Conservation (phyloP, 2,797 vertebrate species). For the Eleutherodactylus coqui region DNA sequence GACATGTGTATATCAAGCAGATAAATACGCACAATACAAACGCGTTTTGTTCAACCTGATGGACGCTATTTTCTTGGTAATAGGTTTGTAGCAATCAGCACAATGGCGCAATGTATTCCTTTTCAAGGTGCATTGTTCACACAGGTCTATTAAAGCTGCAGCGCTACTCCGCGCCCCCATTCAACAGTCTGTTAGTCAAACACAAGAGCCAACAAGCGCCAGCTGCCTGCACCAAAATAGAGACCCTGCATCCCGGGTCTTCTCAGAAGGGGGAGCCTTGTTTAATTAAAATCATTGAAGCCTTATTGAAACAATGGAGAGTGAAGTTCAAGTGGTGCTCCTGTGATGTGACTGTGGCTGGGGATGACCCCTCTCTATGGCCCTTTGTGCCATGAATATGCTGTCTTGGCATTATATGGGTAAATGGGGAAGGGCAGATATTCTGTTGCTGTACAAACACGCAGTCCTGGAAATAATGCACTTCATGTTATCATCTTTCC, state of each 20-base stretch:
- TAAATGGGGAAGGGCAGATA: slow-evolving; percentile 65
- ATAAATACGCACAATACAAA: slow-evolving; percentile 71
- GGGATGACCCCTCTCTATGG: slow-evolving; percentile 63
- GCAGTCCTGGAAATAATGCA: not conserved
- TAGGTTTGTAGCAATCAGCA: slow-evolving; percentile 67
- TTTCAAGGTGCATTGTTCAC: slow-evolving; percentile 68
- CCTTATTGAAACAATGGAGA: slow-evolving; percentile 68
- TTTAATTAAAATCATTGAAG: slow-evolving; percentile 73
- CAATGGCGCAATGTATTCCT: slow-evolving; percentile 64
- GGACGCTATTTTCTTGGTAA: slow-evolving; percentile 69
- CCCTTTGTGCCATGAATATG: slow-evolving; percentile 59
- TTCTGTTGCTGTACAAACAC: slow-evolving; percentile 57
- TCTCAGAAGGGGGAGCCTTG: slow-evolving; percentile 66
- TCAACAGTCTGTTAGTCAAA: slow-evolving; percentile 65
- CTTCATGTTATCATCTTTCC: not conserved
- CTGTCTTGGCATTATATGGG: slow-evolving; percentile 52
- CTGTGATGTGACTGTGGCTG: slow-evolving; percentile 66
- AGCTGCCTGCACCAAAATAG: slow-evolving; percentile 70
- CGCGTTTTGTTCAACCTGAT: slow-evolving; percentile 68
- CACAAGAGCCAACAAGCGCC: slow-evolving; percentile 69
- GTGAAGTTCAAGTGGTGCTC: slow-evolving; percentile 68
- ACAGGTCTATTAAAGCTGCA: slow-evolving; percentile 65
- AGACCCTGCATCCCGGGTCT: slow-evolving; percentile 66
- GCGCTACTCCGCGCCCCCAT: slow-evolving; percentile 52
- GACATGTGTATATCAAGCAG: slow-evolving; percentile 72